Base-by-base conservation (phyloP, 2,888 invertebrate genomes). In the Campopleginae sp. region DNA sequence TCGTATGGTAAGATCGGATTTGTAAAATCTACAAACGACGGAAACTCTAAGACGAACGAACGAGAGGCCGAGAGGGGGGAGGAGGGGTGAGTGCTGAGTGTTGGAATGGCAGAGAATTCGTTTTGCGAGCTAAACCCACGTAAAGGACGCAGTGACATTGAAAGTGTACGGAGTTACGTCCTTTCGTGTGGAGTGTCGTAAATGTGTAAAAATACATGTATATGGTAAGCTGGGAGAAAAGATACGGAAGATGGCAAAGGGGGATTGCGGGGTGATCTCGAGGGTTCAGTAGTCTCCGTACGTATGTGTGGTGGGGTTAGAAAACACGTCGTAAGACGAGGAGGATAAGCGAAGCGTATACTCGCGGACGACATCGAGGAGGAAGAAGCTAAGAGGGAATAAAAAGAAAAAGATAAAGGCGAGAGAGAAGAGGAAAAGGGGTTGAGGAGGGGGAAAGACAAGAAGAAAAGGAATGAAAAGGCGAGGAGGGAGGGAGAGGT, bases 11-110 rank as follows among this genome's bases (percentile, higher is more conserved):
- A 17, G 46, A 80, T 82, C 82, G 76, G 74, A 87, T 86, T 81
- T 71, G 83, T 79, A 84, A 88, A 58, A 58, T 87, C 86, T 80
- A 82, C 81, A 81, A 61, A 87, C 81, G 85, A 81, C 87, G 86
- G 88, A 86, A 88, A 86, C 79, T 86, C 87, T 85, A 84, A 82
- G 82, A 82, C 46, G 51, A 74, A 51, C 48, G 33, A 33, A 72
- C 54, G 54, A 42, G 12, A 7, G 23, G 58, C 0, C 3, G 8
- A 83, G 72, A 8, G 51, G 51, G 19, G 51, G 51, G 51, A 2
- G 46, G 46, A 17, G 17, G 17, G 17, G 17, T n/a, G n/a, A n/a
- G n/a, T n/a, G n/a, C n/a, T n/a, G n/a, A 8, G 0, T 23, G 38
- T 71, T 38, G 46, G 44, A 70, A 4, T n/a, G 14, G 82, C 44